phyloP scores from a whole-genome alignment of 2,113 vertebrate species.

The Aramus guarauna region DNA sequence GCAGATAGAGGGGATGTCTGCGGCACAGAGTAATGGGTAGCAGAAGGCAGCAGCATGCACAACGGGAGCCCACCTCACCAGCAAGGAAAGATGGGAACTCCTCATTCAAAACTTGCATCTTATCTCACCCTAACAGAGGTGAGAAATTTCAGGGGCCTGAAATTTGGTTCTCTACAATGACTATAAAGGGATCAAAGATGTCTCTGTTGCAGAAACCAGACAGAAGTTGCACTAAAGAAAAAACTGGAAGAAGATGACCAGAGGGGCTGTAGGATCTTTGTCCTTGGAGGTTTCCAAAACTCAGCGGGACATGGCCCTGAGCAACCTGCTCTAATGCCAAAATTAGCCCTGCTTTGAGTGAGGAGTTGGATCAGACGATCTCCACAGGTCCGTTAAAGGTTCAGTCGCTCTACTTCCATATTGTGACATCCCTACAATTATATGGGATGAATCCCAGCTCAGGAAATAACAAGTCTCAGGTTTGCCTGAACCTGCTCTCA shows the following conservation, averaged over 20 bases:
- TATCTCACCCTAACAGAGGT: neutral
- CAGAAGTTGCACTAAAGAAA: neutral
- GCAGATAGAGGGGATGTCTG: neutral
- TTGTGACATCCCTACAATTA: neutral
- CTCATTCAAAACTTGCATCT: neutral
- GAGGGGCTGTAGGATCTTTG: neutral
- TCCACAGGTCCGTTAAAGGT: neutral
- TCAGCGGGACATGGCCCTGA: neutral
- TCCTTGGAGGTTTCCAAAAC: neutral
- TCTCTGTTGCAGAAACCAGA: neutral
- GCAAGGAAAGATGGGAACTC: neutral
- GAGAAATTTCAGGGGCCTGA: neutral
- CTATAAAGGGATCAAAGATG: neutral
- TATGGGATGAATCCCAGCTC: neutral
- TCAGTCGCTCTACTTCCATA: neutral
- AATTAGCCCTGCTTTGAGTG: neutral
- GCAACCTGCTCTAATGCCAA: neutral
- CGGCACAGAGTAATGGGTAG: neutral
- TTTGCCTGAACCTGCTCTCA: fast-evolving
- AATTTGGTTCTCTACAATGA: neutral
- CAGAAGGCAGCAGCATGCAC: neutral
- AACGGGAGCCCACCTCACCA: neutral
- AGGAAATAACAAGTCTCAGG: neutral
- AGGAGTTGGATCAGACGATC: neutral
- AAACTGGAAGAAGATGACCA: neutral